These are phyloP conservation scores for Galerucella calmariensis DNA, from an alignment of 2,888 invertebrate genomes.

Conservation along the genomic window DNA sequence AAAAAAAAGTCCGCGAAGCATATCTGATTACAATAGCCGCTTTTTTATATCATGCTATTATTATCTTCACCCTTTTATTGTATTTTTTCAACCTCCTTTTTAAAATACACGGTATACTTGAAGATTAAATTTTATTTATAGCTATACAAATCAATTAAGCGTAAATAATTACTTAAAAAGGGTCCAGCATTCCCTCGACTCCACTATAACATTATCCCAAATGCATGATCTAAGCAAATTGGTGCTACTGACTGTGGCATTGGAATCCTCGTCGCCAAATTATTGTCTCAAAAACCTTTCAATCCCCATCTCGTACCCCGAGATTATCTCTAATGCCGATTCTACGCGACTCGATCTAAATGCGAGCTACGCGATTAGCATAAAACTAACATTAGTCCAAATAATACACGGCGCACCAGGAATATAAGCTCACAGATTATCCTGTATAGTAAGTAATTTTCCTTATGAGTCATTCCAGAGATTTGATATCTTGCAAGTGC, in stretches of 20 bases:
- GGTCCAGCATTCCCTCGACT: neutral
- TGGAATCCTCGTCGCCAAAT: slow-evolving; percentile 16
- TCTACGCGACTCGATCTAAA: slow-evolving; percentile 53
- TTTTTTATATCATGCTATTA: too few species aligned
- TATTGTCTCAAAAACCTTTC: slow-evolving; percentile 44
- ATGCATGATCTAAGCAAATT: slow-evolving; percentile 14
- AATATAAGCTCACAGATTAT: slow-evolving; percentile 16
- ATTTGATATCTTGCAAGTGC: slow-evolving; percentile 1
- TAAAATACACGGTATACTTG: too few species aligned
- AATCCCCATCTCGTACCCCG: slow-evolving; percentile 51
- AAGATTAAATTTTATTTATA: too few species aligned
- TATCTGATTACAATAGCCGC: too few species aligned
- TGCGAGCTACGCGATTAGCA: slow-evolving; percentile 55
- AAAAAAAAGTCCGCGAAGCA: too few species aligned
- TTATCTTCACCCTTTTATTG: too few species aligned
- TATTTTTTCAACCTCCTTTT: too few species aligned
- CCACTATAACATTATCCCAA: slow-evolving; percentile 3
- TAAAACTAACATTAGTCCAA: slow-evolving; percentile 59
- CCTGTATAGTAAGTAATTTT: slow-evolving; percentile 8
- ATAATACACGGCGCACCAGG: slow-evolving; percentile 20
- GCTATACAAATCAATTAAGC: neutral
- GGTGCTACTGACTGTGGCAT: slow-evolving; percentile 7
- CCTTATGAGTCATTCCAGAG: slow-evolving; percentile 14
- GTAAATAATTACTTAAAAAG: neutral
- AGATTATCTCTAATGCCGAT: slow-evolving; percentile 55